Evolutionary conservation across 2,888 invertebrate genomes (phyloP), one percentile per base, ranked within the genome.

Genomic region (Himalopsyche anomala): DNA sequence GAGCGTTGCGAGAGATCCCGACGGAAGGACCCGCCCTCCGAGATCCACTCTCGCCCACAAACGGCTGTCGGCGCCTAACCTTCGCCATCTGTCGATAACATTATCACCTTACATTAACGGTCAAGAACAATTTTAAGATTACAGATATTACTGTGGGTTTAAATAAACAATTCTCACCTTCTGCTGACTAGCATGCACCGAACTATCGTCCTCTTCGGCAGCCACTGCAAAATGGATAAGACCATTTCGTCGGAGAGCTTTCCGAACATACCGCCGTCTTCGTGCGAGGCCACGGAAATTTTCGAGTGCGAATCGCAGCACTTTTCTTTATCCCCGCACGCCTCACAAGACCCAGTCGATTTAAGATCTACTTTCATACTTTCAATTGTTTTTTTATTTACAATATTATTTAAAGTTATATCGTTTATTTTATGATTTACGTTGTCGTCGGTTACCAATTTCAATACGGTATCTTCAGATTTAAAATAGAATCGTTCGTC

Each of bases 41-140:
- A 98, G 92, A 91, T 98, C 98, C 88, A 98, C 91, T 28, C 97
- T 93, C 74, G 95, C 95, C 98, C 98, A 98, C 0, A 98, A 91
- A 0, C 96, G 95, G 90, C 98, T 98, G 91, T 98, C 98, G 84
- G 95, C 95, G 4, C 96, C 95, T 87, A 98, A 94, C 89, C 96
- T 92, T 90, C 95, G 94, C 95, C 98, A 98, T 89, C 97, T 94
- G 54, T 40, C 2, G n/a, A 40, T 17, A 80, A 80, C 15, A 80
- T 40, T 0, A 36, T 28, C 19, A 81, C 4, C 4, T 5, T 5
- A 40, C 28, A 28, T 28, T 28, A 28, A 28, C 28, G 28, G 28
- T 28, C 28, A 28, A 0, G 28, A 28, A 28, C 28, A 28, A 28
- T 28, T 28, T 28, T 28, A 28, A 28, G 28, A 28, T 28, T 28